Evolutionary conservation across 2,797 vertebrate genomes (phyloP).

Genomic region (Poecilia velifera): DNA sequence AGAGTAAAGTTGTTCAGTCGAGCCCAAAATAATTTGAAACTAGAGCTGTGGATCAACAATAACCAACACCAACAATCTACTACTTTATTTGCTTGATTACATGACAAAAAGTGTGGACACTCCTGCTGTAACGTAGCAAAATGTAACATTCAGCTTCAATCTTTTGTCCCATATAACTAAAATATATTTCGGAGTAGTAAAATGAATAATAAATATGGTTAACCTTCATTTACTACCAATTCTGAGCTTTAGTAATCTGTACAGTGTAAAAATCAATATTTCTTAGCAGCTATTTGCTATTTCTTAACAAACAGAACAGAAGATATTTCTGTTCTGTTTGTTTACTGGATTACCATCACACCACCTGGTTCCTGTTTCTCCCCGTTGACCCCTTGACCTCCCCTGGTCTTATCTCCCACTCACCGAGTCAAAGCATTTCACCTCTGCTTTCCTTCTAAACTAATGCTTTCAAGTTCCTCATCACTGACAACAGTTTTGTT

Average conservation of each 20-base stretch:
- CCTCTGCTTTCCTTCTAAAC: conserved; percentile 45
- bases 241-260: background rate
- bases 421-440: conserved; percentile 38
- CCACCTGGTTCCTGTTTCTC: conserved; percentile 1
- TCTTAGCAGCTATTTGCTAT: background rate
- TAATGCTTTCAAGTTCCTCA: conserved; percentile 50
- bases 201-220: background rate
- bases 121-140: too few species aligned
- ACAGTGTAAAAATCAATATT: conserved; percentile 9
- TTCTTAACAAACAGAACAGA: background rate
- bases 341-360: conserved; percentile 23
- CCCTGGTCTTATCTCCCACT: conserved; percentile 24
- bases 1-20: background rate
- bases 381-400: conserved; percentile 21
- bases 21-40: background rate
- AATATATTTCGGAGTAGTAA: background rate
- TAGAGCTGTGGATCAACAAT: background rate
- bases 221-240: background rate
- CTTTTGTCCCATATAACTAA: conserved; percentile 2
- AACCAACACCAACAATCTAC: background rate
- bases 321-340: conserved; percentile 2
- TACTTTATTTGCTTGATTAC: background rate
- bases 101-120: background rate
- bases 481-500: conserved; percentile 64
- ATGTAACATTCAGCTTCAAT: conserved; percentile 13